Base-by-base conservation (phyloP, 1,140 invertebrate species). In the Phocides pigmalion region DNA sequence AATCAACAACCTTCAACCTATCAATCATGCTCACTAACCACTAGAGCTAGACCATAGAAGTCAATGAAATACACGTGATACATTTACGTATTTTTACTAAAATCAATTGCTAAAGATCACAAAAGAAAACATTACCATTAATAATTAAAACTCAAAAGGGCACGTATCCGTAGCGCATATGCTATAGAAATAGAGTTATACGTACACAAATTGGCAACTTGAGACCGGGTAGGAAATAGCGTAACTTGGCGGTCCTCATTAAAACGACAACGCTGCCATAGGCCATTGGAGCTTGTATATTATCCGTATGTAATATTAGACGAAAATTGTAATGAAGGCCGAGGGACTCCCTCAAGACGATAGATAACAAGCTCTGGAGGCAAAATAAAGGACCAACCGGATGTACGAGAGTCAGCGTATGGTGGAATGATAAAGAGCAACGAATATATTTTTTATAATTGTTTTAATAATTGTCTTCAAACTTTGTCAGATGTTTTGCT, bases 281-380 rank as follows among this genome's bases (percentile, higher is more conserved):
- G 74, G 68, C 73, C 70, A 80, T 78, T 79, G 69, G 69, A 76
- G 66, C 65, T 75, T 81, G 76, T 88, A 81, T 87, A 84, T 84
- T 81, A 84, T 84, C 66, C 72, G 71, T 76, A 69, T 76, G 81
- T 87, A 87, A 88, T 82, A 86, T 81, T 84, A 87, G 80, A 87
- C 74, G 82, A 87, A 90, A 87, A 87, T 83, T 88, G 81, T 86
- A 86, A 90, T 86, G 78, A 86, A 87, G 81, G 81, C 78, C 70
- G 62, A 80, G 74, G 82, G 76, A 84, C 72, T 74, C 80, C 77
- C 80, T 66, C 83, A 84, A 87, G 81, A 81, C 76, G 72, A 80
- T 81, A 80, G 82, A 79, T 86, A 87, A 84, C 84, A 83, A 85
- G 81, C 76, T 77, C 63, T 53, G 46, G 71, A 79, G 74, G 70